phyloP scores from a whole-genome alignment of 2,888 invertebrate genomes.

The Lepidochrysops patricia region DNA sequence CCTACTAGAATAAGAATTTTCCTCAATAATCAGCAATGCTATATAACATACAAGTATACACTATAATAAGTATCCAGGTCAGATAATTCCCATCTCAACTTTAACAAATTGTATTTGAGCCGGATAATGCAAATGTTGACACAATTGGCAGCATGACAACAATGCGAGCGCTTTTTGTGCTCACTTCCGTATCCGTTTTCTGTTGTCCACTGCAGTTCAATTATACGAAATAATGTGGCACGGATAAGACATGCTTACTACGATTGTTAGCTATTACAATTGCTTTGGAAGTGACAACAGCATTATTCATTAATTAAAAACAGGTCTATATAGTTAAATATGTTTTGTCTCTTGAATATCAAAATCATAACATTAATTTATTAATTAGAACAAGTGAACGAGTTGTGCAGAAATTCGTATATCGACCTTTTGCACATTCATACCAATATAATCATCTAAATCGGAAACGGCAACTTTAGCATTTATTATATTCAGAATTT shows the following conservation, averaged over 20 bases:
- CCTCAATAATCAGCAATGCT: neutral
- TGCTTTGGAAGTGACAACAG: neutral
- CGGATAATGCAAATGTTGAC: slow-evolving; percentile 11
- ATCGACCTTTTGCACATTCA: too few relatives aligned
- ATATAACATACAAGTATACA: too few relatives aligned
- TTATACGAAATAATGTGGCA: slow-evolving; percentile 29
- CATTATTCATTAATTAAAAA: too few relatives aligned
- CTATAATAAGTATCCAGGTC: neutral
- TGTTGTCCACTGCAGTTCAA: slow-evolving; percentile 57
- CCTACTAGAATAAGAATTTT: too few relatives aligned
- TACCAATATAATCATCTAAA: too few relatives aligned
- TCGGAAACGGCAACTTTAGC: neutral
- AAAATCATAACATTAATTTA: too few relatives aligned
- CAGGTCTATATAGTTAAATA: too few relatives aligned
- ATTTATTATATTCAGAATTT: neutral
- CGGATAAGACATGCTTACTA: neutral
- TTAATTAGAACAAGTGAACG: too few relatives aligned
- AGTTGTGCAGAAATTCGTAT: too few relatives aligned
- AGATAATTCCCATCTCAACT: neutral
- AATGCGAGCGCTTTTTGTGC: slow-evolving; percentile 46
- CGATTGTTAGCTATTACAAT: neutral
- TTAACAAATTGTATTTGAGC: neutral
- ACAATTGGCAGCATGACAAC: slow-evolving; percentile 24
- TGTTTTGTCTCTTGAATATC: too few relatives aligned
- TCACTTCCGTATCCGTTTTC: slow-evolving; percentile 54